Evolutionary conservation across 2,888 invertebrate genomes (phyloP).

Genomic region (Meliscaeva auricollis): DNA sequence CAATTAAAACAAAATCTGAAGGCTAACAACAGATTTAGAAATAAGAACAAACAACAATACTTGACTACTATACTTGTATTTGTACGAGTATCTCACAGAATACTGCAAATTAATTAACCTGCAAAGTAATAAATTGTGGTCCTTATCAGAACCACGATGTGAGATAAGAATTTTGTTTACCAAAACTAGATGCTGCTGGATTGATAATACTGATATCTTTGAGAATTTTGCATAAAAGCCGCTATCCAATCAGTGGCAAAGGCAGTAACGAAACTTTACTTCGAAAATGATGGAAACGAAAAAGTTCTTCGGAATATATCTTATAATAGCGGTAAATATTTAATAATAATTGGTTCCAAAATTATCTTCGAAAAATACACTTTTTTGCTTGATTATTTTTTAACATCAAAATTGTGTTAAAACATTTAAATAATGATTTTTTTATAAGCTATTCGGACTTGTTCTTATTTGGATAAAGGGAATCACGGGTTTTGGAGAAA

Average conservation of each 20-base stretch:
- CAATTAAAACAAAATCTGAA: conserved; percentile 2
- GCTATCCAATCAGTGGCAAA: conserved; percentile 35
- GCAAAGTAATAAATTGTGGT: conserved; percentile 65
- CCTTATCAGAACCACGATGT: conserved; percentile 49
- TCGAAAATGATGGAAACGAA: conserved; percentile 83
- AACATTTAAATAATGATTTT: neutral
- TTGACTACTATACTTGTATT: neutral
- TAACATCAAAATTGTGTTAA: neutral
- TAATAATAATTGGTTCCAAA: neutral
- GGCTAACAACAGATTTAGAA: conserved; percentile 4
- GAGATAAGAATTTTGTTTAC: conserved; percentile 58
- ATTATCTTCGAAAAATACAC: neutral
- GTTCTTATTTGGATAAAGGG: conserved; percentile 50
- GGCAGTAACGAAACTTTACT: conserved; percentile 82
- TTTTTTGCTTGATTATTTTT: neutral
- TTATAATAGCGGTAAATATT: conserved; percentile 82
- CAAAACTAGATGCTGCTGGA: conserved; percentile 47
- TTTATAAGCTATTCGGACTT: conserved; percentile 31
- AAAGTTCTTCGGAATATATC: conserved; percentile 80
- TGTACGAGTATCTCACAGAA: conserved; percentile 20
- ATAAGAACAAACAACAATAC: conserved; percentile 22
- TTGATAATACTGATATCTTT: conserved; percentile 50
- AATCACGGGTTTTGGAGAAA: conserved; percentile 4
- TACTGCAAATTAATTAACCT: conserved; percentile 68
- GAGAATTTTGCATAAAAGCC: conserved; percentile 81